A percentile compares a stretch with the other conserved stretches of the same genome.
Evolutionary conservation across 2,113 vertebrate species (phyloP).

Genomic region (Rhineura floridana): DNA sequence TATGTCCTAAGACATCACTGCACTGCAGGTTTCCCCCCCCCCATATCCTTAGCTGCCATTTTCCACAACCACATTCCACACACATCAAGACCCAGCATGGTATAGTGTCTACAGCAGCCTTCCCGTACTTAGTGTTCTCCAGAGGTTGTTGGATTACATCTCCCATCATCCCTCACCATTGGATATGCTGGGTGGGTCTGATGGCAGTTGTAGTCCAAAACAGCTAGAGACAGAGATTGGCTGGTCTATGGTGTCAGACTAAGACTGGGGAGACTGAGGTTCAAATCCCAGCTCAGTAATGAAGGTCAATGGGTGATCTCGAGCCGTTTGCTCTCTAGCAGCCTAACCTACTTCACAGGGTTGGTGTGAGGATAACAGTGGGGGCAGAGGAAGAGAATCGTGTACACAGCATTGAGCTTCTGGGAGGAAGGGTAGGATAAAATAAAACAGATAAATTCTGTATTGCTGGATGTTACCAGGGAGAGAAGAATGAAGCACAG

Average conservation of each 20-base stretch:
- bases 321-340: not conserved
- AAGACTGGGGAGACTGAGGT: no score
- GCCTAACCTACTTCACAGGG: not conserved
- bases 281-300: not conserved
- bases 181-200: not conserved
- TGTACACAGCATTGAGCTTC: not conserved
- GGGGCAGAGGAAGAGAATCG: not conserved
- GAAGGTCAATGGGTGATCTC: not conserved
- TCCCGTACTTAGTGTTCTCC: not conserved
- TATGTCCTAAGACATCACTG: not conserved
- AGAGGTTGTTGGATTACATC: not conserved
- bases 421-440: not conserved
- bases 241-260: not conserved
- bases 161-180: not conserved
- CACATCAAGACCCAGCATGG: not conserved
- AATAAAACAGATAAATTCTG: not conserved
- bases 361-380: no score
- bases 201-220: not conserved
- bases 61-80: not conserved
- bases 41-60: not conserved
- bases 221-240: not conserved
- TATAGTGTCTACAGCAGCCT: not conserved
- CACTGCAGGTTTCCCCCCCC: not conserved
- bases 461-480: not conserved
- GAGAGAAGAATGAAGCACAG: not conserved